Base-by-base conservation (phyloP, 2,113 vertebrate genomes). In the Chloebia gouldiae region DNA sequence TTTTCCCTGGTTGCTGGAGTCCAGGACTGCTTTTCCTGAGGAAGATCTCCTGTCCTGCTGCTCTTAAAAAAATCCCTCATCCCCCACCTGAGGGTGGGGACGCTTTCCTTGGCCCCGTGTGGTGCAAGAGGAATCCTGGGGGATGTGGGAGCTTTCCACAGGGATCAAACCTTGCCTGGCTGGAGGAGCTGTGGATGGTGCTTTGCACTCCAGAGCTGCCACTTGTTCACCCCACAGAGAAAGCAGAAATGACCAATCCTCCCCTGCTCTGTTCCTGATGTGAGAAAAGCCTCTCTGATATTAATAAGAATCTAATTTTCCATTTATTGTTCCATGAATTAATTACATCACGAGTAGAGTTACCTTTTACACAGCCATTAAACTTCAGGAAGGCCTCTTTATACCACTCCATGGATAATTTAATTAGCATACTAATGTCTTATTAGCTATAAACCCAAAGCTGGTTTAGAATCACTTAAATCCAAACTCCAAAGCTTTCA, bases 261-360 rank as follows among this genome's bases (percentile, higher is more conserved):
- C 24, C 33, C 50, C 15, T 30, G 6, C 47, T 45, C 89, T 44
- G 60, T 70, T 92, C 92, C 76, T 79, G 57, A 95, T 93, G 92
- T 60, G 22, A 86, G 73, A 93, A 96, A 96, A 96, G 59, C 96
- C 97, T 96, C 96, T 95, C 68, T 0, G 93, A 97, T 97, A 97
- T 97, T 97, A 97, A 97, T 97, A 97, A 97, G 96, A 92, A 97
- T 95, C 95, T 97, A 95, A 97, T 97, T 97, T 96, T 92, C 97
- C 97, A 97, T 96, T 97, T 97, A 97, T 97, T 97, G 96, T 97
- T 95, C 96, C 93, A 96, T 97, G 95, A 97, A 97, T 97, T 97
- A 97, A 97, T 97, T 97, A 97, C 97, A 95, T 89, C 7, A n/a
- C 82, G 69, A 97, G 93, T 71, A 88, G 96, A 96, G 93, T 95